Evolutionary conservation across 2,888 invertebrate species (phyloP), one percentile per base, ranked within the genome.

Genomic region (Cheilosia urbana): DNA sequence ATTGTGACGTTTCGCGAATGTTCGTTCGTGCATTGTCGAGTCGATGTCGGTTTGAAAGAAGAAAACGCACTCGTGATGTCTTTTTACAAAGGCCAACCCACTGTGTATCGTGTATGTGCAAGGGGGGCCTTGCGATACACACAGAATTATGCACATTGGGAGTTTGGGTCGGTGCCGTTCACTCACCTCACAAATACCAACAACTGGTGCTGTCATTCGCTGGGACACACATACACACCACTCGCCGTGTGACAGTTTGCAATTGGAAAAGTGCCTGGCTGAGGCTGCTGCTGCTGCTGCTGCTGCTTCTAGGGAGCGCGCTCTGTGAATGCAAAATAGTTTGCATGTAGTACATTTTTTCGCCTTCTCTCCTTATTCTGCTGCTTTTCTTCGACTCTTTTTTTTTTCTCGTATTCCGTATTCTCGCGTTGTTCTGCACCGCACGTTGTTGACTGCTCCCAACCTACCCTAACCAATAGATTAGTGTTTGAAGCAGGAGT

Each of bases 151-250:
- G 85, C 81, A 81, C 81, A 77, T 77, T 85, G 85, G 76, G 76
- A 81, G 85, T 85, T 85, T 85, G 81, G 85, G 85, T 85, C 85
- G 85, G 85, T 85, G 85, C 81, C 85, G 85, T 85, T 85, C 85
- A 85, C 77, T 85, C 85, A 85, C 81, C 85, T 85, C 85, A 85
- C 85, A 13, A 77, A 60, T 53, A 85, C 85, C 55, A 1, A 42
- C n/a, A 47, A 24, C 11, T 9, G 2, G 30, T 42, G 40, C 79
- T 75, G 80, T 73, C 66, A 80, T 72, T 73, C 17, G 45, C 19
- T 24, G 45, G 34, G 42, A n/a, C n/a, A n/a, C 65, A 60, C 66
- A 49, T 30, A n/a, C n/a, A 63, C 34, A 63, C 49, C 45, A 42
- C 37, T 60, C 27, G 49, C 49, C 21, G 30, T 24, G 63, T 77